Evolutionary conservation across 1,140 invertebrate genomes (phyloP), one percentile per base, ranked within the genome.

Genomic region (Holcopasites calliopsidis): DNA sequence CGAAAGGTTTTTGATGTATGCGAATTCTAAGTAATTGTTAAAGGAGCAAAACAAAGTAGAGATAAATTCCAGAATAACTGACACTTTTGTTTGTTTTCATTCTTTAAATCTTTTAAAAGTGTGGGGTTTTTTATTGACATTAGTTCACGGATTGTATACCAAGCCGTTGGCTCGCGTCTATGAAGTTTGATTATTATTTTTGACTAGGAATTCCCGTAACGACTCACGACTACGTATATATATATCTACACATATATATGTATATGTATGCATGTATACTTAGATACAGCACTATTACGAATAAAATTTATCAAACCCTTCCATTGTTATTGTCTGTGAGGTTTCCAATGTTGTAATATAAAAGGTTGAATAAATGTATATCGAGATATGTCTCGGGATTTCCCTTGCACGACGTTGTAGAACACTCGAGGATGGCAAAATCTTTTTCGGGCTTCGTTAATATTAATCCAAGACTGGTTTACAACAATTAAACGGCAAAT

Each of bases 311-410:
- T 44, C n/a, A 62, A 62, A 44, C 44, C 4, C 18, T 62, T 21
- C 28, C 26, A 16, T 28, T 31, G 18, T 28, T 62, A 62, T 18
- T 8, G 2, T 21, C 18, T n/a, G 28, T 58, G 44, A 61, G 26
- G 60, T 44, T 28, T 44, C 2, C 5, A 62, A 58, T 40, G 57
- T 38, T 44, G 60, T 62, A 62, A 44, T n/a, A 31, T 62, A 62
- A 62, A 18, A 44, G 3, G 26, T 62, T 62, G 26, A 62, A 62
- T 62, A 62, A 62, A 62, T 10, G 2, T 62, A n/a, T 62, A 13
- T 2, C 1, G 23, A 62, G 10, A 16, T 28, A 44, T 28, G 40
- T 44, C n/a, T n/a, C n/a, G n/a, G n/a, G n/a, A n/a, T n/a, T n/a
- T n/a, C n/a, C n/a, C n/a, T n/a, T n/a, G n/a, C n/a, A n/a, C n/a